A percentile compares a stretch with the other conserved stretches of the same genome.
These are phyloP conservation scores for Diachrysia chrysitis DNA, from an alignment of 2,888 invertebrate species.

Conservation along the genomic window DNA sequence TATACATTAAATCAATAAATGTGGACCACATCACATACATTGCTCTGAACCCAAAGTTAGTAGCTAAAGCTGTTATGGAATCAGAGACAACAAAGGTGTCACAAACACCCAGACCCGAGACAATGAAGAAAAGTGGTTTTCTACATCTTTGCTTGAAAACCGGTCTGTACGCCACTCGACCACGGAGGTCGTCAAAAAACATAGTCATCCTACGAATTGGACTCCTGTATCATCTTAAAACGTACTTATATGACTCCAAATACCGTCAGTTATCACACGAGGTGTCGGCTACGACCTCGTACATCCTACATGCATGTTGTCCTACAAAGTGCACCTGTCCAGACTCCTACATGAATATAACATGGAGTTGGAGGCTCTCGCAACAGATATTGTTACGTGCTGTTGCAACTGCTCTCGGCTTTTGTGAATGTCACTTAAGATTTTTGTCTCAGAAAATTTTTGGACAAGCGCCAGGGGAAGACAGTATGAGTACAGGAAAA, in stretches of 20 bases:
- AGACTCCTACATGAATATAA: constrained; percentile 47
- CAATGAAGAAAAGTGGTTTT: too few species aligned
- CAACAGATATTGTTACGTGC: constrained; percentile 30
- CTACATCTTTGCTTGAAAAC: too few species aligned
- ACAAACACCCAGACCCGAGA: too few species aligned
- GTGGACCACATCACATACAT: too few species aligned
- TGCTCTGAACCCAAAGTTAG: too few species aligned
- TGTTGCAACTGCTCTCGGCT: constrained; percentile 14
- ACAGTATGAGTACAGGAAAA: not conserved
- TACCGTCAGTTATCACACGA: not conserved
- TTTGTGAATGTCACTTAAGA: constrained; percentile 28
- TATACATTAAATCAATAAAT: too few species aligned
- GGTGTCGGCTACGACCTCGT: not conserved
- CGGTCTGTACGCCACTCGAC: too few species aligned
- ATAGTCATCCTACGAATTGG: not conserved
- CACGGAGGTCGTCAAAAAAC: too few species aligned
- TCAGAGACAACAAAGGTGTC: too few species aligned
- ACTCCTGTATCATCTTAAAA: not conserved
- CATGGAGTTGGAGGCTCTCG: constrained; percentile 26
- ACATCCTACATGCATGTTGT: not conserved
- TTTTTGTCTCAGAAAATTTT: constrained; percentile 21
- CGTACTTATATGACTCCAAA: not conserved
- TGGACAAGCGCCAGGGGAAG: constrained; percentile 32
- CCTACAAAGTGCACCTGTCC: constrained; percentile 18
- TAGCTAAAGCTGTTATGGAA: too few species aligned